Evolutionary conservation across 2,113 vertebrate genomes (phyloP).

Genomic region (Silurus meridionalis): DNA sequence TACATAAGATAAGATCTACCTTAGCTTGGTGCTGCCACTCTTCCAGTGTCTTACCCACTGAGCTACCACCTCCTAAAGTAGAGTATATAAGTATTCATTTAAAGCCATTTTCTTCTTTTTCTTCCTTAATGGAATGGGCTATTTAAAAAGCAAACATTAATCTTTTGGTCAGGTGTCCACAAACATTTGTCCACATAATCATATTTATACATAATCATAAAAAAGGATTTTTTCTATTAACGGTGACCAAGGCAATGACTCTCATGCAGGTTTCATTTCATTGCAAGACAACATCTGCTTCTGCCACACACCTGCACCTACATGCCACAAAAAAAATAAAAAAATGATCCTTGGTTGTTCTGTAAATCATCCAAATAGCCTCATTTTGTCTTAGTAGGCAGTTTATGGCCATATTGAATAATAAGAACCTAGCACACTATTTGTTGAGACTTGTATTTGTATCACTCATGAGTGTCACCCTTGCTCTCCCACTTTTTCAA

Average conservation of each 20-base stretch:
- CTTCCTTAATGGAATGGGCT: too few relatives aligned
- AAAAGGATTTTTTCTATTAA: background rate
- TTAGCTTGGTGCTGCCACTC: too few relatives aligned
- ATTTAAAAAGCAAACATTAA: too few relatives aligned
- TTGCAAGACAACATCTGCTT: background rate
- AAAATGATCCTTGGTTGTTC: background rate
- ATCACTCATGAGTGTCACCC: background rate
- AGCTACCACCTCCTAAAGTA: too few relatives aligned
- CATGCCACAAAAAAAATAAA: background rate
- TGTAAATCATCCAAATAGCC: background rate
- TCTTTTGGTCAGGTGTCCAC: too few relatives aligned
- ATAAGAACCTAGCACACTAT: background rate
- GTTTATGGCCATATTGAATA: background rate
- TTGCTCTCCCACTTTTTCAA: background rate
- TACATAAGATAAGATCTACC: too few relatives aligned
- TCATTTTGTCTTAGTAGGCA: background rate
- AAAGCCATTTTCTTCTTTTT: too few relatives aligned
- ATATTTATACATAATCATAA: too few relatives aligned
- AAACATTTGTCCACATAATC: too few relatives aligned
- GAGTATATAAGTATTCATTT: too few relatives aligned
- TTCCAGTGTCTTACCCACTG: too few relatives aligned
- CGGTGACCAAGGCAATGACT: background rate
- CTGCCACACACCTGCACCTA: background rate
- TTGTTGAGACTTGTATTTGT: background rate
- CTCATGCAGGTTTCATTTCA: background rate